phyloP scores from a whole-genome alignment of 2,113 vertebrate species.

The Baryphthengus martii region DNA sequence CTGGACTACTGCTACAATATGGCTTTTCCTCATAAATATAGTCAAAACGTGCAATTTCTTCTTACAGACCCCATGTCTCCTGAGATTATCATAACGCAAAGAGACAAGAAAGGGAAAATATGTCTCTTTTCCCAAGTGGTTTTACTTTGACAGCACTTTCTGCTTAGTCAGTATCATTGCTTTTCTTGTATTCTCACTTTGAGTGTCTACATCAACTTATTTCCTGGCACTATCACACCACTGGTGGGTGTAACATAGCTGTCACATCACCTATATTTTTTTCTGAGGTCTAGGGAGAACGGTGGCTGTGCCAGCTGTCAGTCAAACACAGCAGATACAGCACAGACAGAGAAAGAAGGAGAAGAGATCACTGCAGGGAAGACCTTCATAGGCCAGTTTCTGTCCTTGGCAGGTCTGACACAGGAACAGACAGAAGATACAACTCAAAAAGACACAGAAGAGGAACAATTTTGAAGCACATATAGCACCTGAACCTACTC shows the following conservation, averaged over 20 bases:
- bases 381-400: background rate
- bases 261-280: background rate
- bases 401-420: background rate
- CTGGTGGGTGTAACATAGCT: background rate
- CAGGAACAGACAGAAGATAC: background rate
- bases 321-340: background rate
- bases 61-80: background rate
- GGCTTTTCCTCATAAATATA: background rate
- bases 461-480: background rate
- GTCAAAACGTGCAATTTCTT: background rate
- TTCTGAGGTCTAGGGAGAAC: background rate
- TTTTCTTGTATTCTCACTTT: background rate
- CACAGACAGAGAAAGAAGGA: accelerated
- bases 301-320: background rate
- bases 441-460: background rate
- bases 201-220: background rate
- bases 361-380: background rate
- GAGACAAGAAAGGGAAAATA: background rate
- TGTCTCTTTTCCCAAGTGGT: background rate
- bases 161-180: background rate
- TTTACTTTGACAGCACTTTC: background rate
- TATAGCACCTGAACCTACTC: background rate
- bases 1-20: background rate
- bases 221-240: background rate
- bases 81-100: background rate